Evolutionary conservation across 2,113 vertebrate genomes (phyloP), one percentile per base, ranked within the genome.

Genomic region (Gopherus flavomarginatus): DNA sequence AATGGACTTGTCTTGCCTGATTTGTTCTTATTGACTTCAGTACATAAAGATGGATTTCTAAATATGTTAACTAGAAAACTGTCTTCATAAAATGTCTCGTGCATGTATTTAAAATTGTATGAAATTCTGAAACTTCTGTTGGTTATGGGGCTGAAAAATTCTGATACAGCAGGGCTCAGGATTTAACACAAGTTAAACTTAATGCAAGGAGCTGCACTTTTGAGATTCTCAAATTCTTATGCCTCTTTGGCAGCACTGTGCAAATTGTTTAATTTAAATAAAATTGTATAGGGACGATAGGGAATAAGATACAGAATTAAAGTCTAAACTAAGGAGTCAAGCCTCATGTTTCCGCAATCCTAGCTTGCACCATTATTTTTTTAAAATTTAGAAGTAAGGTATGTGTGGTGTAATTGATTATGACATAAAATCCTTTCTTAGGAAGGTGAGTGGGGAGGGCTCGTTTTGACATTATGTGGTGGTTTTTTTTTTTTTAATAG

Each of bases 361-460:
- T 72, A 72, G 69, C 21, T 19, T 72, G n/a, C n/a, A 72, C 69
- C 21, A 22, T 72, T 75, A 6, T 38, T 52, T 72, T 84, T 22
- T 13, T 59, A 79, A 47, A 22, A 19, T 44, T 16, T 2, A 35
- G 6, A 0, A 2, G 52, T 1, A 3, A 1, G 77, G 5, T 49
- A 85, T 13, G 56, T 42, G 11, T 86, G 12, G 10, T 42, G 21
- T 13, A 22, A 17, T 69, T 69, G 56, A 1, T 11, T 57, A 57
- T 69, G 62, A 14, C 31, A 35, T 65, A 65, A 35, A 35, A 65
- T 17, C 29, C 31, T 65, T 65, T 62, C 31, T 65, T 35, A 35
- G 6, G 12, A 62, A 31, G 59, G 31, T 65, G 31, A 65, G 14
- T 17, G 22, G 8, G 35, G 72, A 75, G 38, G 9, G 5, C 38